Evolutionary conservation across 2,113 vertebrate species (phyloP).

Genomic region (Struthidea cinerea): DNA sequence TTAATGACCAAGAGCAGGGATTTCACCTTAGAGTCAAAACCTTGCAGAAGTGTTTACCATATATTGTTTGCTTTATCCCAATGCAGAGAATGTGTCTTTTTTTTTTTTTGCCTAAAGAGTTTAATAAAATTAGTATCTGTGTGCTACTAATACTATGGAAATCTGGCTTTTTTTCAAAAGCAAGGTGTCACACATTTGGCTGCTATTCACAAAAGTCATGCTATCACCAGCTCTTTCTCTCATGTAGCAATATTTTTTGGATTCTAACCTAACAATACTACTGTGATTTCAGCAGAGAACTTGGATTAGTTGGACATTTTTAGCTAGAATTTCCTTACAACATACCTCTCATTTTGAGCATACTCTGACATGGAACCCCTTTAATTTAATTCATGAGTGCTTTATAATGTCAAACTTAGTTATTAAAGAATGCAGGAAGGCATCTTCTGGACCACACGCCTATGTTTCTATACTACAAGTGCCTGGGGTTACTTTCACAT

Average conservation of each 20-base stretch:
- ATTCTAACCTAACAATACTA: not conserved
- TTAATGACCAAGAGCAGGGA: not conserved
- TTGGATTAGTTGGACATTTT: not conserved
- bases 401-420: not conserved
- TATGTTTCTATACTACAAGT: not conserved
- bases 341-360: not conserved
- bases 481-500: not conserved
- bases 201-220: not conserved
- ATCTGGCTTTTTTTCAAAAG: not conserved
- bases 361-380: not conserved
- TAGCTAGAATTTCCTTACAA: not conserved
- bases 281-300: not conserved
- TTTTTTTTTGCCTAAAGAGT: not conserved
- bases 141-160: not conserved
- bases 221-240: not conserved
- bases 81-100: not conserved
- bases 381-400: not conserved
- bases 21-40: not conserved
- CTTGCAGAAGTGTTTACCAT: not conserved
- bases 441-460: not conserved
- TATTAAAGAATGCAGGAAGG: conserved; percentile 7
- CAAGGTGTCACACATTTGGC: not conserved
- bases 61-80: not conserved
- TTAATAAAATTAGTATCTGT: not conserved
- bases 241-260: not conserved